Evolutionary conservation across 2,113 vertebrate species (phyloP).

Genomic region (Dasyornis broadbenti): DNA sequence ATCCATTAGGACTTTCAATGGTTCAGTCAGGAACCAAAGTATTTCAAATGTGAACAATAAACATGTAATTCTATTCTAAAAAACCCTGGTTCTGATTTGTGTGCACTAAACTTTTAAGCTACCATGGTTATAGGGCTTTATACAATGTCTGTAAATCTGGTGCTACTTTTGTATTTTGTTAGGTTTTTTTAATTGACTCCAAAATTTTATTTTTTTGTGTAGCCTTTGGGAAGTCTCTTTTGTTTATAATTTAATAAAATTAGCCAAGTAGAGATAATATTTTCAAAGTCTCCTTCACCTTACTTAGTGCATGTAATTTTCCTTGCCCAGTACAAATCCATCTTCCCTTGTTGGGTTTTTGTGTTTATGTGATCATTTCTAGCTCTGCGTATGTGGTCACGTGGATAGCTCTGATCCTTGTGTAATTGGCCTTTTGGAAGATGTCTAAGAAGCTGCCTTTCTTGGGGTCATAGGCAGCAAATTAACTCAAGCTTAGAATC

Average conservation of each 20-base stretch:
- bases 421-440: neutral
- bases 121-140: neutral
- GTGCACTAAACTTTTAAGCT: neutral
- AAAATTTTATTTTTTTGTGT: neutral
- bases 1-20: slow-evolving; percentile 21
- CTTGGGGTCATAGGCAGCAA: neutral
- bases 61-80: slow-evolving; percentile 36
- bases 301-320: neutral
- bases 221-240: neutral
- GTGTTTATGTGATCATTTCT: neutral
- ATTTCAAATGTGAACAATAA: slow-evolving; percentile 68
- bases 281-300: neutral
- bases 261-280: neutral
- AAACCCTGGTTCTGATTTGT: neutral
- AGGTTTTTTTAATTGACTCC: neutral
- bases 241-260: neutral
- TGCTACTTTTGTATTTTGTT: neutral
- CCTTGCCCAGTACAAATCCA: neutral
- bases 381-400: neutral
- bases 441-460: neutral
- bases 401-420: neutral
- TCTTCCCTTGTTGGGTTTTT: neutral
- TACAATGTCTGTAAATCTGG: neutral
- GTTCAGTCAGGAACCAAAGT: slow-evolving; percentile 21
- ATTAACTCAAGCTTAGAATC: neutral